These are phyloP conservation scores for Acanthurus leucopareius DNA, from an alignment of 2,797 vertebrate genomes.

Conservation along the genomic window DNA sequence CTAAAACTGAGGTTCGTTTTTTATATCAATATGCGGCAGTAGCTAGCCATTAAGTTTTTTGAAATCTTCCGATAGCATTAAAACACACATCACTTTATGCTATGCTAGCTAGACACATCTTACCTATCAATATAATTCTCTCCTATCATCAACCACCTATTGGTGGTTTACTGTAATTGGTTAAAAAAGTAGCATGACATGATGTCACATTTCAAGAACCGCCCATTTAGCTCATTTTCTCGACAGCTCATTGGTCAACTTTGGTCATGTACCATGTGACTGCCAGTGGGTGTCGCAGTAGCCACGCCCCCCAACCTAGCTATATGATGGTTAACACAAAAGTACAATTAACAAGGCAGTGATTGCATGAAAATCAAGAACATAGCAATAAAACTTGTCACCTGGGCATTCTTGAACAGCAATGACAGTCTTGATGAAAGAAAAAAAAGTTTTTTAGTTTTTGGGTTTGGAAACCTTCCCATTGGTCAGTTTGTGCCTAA, in stretches of 20 bases:
- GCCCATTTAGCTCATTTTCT: slow-evolving; percentile 85
- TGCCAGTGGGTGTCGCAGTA: slow-evolving; percentile 13
- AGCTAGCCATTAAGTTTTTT: slow-evolving; percentile 24
- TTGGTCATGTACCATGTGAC: slow-evolving; percentile 75
- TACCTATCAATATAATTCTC: slow-evolving; percentile 17
- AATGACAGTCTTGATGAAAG: background rate
- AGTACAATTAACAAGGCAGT: slow-evolving; percentile 29
- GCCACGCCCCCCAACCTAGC: slow-evolving; percentile 66
- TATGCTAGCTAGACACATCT: slow-evolving; percentile 52
- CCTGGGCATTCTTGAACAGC: background rate
- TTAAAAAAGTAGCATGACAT: slow-evolving; percentile 81
- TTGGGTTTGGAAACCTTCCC: slow-evolving; percentile 49
- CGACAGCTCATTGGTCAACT: slow-evolving; percentile 66
- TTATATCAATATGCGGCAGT: background rate
- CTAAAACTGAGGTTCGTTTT: background rate
- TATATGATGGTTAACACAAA: slow-evolving; percentile 29
- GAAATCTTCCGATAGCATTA: background rate
- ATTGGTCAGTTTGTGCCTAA: slow-evolving; percentile 88
- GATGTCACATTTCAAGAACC: slow-evolving; percentile 63
- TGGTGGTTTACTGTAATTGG: slow-evolving; percentile 79
- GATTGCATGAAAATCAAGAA: slow-evolving; percentile 39
- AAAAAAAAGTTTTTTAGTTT: slow-evolving; percentile 73
- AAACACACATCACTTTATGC: background rate
- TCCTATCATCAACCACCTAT: slow-evolving; percentile 30
- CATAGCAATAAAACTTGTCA: background rate